phyloP scores from a whole-genome alignment of 2,113 vertebrate species.

The Sander vitreus region DNA sequence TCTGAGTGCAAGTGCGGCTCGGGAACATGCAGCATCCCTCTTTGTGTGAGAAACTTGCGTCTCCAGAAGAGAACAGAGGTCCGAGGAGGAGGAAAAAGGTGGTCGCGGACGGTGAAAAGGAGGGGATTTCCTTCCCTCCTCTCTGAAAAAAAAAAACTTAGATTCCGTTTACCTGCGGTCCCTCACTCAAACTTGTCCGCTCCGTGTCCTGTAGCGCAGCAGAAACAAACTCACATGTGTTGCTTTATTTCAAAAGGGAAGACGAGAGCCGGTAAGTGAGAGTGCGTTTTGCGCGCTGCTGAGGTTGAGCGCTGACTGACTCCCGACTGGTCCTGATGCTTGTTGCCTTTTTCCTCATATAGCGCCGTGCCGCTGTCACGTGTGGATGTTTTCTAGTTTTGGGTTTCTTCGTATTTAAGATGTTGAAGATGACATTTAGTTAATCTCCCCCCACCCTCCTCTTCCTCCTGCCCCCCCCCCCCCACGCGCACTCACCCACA shows the following conservation, averaged over 20 bases:
- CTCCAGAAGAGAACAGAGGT: conserved; percentile 71
- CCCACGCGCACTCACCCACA: conserved; percentile 36
- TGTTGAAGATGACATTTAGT: conserved; percentile 80
- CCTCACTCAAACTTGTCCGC: conserved; percentile 47
- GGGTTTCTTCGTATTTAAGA: conserved; percentile 74
- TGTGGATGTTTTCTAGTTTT: conserved; percentile 77
- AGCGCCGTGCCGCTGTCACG: conserved; percentile 81
- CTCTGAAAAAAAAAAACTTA: conserved; percentile 42
- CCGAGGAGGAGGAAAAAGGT: conserved; percentile 61
- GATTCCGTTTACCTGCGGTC: conserved; percentile 76
- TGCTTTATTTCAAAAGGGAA: conserved; percentile 35
- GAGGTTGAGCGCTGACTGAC: conserved; percentile 72
- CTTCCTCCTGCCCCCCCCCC: no score
- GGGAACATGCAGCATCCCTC: conserved; percentile 83
- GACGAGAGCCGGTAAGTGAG: conserved; percentile 50
- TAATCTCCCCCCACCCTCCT: conserved; percentile 11
- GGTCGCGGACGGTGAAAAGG: conserved; percentile 41
- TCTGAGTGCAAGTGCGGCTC: conserved; percentile 82
- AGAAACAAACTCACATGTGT: conserved; percentile 66
- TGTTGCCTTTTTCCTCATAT: conserved; percentile 82
- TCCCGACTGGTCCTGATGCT: conserved; percentile 86
- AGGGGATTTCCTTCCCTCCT: conserved; percentile 36
- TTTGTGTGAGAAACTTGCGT: conserved; percentile 72
- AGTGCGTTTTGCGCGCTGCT: conserved; percentile 65
- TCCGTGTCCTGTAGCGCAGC: conserved; percentile 32